Evolutionary conservation across 1,140 invertebrate species (phyloP), one percentile per base, ranked within the genome.

Genomic region (Cardiocondyla obscurior): DNA sequence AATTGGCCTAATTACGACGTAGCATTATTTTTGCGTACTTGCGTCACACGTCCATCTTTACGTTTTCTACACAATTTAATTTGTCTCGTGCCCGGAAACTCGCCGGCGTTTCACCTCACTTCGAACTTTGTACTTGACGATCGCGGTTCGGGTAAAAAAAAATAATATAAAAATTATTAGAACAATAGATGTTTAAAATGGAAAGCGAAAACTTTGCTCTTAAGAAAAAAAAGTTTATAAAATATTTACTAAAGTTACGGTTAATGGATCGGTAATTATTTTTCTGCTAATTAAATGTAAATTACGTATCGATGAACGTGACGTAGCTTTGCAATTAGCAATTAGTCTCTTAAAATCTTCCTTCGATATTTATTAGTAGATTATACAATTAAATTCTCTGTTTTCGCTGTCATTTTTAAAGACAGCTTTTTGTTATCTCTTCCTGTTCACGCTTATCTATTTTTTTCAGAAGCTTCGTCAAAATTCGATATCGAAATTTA

Each of bases 1-100:
- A 76, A 74, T 74, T 76, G 19, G 69, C 16, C 44, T 69, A 69
- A 69, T 69, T 64, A 44, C 22, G 12, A 33, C 65, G 28, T 36
- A 22, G 25, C 39, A 44, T 36, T 53, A 42, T 82, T 55, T 77
- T 77, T 36, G 10, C 28, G 28, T 33, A 62, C 10, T 62, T 55
- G 36, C 60, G 39, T 76, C 57, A 86, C 42, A 44, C 8, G 42
- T 44, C 42, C 12, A 81, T 85, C 83, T 88, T 88, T 39, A 88
- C 84, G 87, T 85, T 88, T 88, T 88, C 87, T 88, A 83, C 87
- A 81, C 86, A 51, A 81, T 72, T 58, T 88, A 88, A 88, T 88
- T 85, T 25, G 19, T 14, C 14, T 36, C 30, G n/a, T 22, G n/a
- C 19, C 42, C 33, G 46, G 57, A 42, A 67, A 77, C 28, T 67